Evolutionary conservation across 37 sponge, comb jelly and placozoan species (phyloP), one percentile per base, ranked within the genome.

Genomic region (Hormiphora californensis): DNA sequence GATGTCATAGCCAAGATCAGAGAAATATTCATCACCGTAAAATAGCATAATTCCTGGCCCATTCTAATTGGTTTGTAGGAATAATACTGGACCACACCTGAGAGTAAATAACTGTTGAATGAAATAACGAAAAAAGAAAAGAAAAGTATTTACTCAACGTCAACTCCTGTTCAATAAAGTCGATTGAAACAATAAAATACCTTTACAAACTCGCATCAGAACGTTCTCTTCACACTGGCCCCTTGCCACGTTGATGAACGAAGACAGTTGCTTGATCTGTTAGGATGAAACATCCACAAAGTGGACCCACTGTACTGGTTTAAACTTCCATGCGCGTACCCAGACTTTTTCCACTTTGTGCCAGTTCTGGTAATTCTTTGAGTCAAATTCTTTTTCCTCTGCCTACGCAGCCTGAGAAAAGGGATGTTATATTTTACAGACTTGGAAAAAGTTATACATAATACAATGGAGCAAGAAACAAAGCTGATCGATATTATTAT

Each of bases 71-170:
- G 81, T 41, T 73, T 73, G 44, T 27, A 73, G 12, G 81, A 25
- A 36, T 73, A 73, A 17, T 73, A 73, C 27, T 73, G 36, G 21
- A 73, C 44, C 23, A n/a, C 35, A 17, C 81, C 81, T 73, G 81
- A 0, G 25, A 22, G 27, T 28, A 19, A 57, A 57, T 4, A 49
- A 15, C 15, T 17, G 9, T 49, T 49, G 15, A 15, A 17, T 17
- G 15, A 9, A 49, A 17, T 49, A 49, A 49, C 15, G n/a, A n/a
- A n/a, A n/a, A n/a, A n/a, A n/a, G n/a, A n/a, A n/a, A n/a, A n/a
- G n/a, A n/a, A n/a, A n/a, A n/a, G n/a, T n/a, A n/a, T n/a, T n/a
- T n/a, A n/a, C n/a, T n/a, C n/a, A n/a, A n/a, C n/a, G n/a, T n/a
- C n/a, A n/a, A n/a, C n/a, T n/a, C n/a, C n/a, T n/a, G n/a, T n/a